Percentiles rank a stretch among this genome's conserved stretches.
phyloP scores from a whole-genome alignment of 2,888 invertebrate species.

The Lamellibrachia satsuma region DNA sequence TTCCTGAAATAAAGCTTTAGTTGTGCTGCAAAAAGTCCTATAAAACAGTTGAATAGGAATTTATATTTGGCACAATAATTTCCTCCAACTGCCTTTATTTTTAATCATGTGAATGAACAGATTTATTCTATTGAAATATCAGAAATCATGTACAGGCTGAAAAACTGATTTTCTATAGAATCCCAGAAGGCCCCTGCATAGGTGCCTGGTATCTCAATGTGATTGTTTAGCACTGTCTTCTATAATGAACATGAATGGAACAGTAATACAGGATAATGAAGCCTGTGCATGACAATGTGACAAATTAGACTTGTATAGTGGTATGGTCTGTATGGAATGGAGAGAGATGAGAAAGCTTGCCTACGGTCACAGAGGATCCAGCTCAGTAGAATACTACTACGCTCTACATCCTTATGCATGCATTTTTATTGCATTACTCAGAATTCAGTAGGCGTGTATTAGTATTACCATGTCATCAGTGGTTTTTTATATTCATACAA shows the following conservation, averaged over 20 bases:
- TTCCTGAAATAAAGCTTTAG: too few species aligned
- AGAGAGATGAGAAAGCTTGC: too few species aligned
- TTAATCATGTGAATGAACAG: neutral
- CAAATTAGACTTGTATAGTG: neutral
- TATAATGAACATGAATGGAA: neutral
- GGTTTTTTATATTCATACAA: neutral
- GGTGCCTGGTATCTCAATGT: neutral
- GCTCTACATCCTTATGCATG: too few species aligned
- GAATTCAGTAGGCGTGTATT: neutral
- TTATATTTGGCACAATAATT: neutral
- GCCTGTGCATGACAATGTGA: neutral
- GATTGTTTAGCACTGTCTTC: neutral
- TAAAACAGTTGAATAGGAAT: neutral
- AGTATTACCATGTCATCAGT: neutral
- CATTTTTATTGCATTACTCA: neutral
- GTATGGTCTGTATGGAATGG: neutral
- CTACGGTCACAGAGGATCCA: too few species aligned
- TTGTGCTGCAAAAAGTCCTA: too few species aligned
- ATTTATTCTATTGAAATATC: neutral
- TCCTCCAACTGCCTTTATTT: neutral
- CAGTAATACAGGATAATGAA: neutral
- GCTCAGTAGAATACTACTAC: too few species aligned
- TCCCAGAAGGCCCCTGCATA: neutral
- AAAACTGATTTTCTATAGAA: neutral
- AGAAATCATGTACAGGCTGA: neutral